Evolutionary conservation across 1,140 invertebrate species (phyloP).

Genomic region (Neodiprion virginianus): DNA sequence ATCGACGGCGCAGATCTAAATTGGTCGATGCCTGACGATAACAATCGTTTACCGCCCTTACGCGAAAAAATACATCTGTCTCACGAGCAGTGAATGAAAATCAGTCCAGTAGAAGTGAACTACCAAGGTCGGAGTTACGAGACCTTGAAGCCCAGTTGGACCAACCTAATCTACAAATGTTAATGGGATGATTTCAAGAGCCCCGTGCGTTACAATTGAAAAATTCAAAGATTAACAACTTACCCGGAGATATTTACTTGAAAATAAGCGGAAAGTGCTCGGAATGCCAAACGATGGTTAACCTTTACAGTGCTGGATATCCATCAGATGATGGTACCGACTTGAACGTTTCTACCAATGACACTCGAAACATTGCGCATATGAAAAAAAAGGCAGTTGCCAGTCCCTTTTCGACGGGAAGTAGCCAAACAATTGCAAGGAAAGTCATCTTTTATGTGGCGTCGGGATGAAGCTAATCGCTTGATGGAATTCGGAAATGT

Average conservation of each 20-base stretch:
- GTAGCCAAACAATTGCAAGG: conserved; percentile 9
- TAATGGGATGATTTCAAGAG: not conserved
- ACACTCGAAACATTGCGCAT: not conserved
- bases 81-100: conserved; percentile 20
- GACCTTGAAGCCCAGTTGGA: conserved; percentile 50
- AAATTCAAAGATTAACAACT: not conserved
- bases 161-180: not conserved
- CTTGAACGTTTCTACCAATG: not conserved
- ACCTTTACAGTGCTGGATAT: not conserved
- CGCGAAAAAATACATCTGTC: too few species aligned
- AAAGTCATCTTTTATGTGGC: conserved; percentile 9
- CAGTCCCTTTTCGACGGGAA: not conserved
- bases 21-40: too few species aligned
- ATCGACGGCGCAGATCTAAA: too few species aligned
- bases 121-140: conserved; percentile 26
- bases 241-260: not conserved
- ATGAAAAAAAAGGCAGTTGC: not conserved
- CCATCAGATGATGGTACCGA: not conserved
- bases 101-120: conserved; percentile 19
- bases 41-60: too few species aligned
- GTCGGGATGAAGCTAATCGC: conserved; percentile 11
- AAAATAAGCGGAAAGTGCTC: not conserved
- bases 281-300: not conserved
- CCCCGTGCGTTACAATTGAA: not conserved
- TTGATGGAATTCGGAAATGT: conserved; percentile 26